Percentiles rank a stretch among this genome's conserved stretches.
Evolutionary conservation across 2,797 vertebrate genomes (phyloP).

Genomic region (Labroides dimidiatus): DNA sequence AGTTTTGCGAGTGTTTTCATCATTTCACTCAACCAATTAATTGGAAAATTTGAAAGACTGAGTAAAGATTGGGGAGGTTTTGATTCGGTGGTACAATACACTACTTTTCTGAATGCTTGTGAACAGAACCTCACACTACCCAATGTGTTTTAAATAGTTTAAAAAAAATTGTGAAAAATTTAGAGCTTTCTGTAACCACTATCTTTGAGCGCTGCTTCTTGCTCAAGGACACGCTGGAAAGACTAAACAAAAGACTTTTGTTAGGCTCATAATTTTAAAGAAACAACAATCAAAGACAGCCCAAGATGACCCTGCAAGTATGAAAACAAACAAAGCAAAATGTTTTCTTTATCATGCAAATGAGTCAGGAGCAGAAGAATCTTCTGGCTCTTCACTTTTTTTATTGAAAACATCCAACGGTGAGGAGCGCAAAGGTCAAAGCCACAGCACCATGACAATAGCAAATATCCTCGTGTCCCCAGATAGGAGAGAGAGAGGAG

Average conservation of each 20-base stretch:
- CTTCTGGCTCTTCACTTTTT: slow-evolving; percentile 59
- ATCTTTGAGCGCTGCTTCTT: slow-evolving; percentile 12
- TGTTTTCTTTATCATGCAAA: slow-evolving; percentile 44
- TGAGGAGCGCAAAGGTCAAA: slow-evolving; percentile 57
- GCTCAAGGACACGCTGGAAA: slow-evolving; percentile 42
- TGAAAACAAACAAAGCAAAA: slow-evolving; percentile 14
- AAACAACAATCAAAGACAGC: slow-evolving; percentile 9
- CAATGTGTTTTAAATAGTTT: not conserved
- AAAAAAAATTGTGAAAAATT: slow-evolving; percentile 1
- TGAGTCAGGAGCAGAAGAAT: slow-evolving; percentile 34
- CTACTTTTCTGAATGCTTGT: not conserved
- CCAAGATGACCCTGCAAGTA: slow-evolving; percentile 13
- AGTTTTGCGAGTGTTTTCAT: slow-evolving; percentile 36
- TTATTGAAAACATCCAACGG: slow-evolving; percentile 54
- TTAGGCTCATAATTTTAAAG: slow-evolving; percentile 11
- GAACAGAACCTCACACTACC: slow-evolving; percentile 4
- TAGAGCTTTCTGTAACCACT: not conserved
- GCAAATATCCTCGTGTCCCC: slow-evolving; percentile 63
- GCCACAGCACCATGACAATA: slow-evolving; percentile 57
- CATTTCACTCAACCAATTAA: slow-evolving; percentile 31
- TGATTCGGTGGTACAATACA: not conserved
- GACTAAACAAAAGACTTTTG: slow-evolving; percentile 15
- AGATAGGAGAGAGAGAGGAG: slow-evolving; percentile 61
- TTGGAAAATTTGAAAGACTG: slow-evolving; percentile 26
- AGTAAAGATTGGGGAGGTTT: slow-evolving; percentile 11